Conservation (phyloP, 2,797 vertebrate species). For the Sebastes kiyomatsui region DNA sequence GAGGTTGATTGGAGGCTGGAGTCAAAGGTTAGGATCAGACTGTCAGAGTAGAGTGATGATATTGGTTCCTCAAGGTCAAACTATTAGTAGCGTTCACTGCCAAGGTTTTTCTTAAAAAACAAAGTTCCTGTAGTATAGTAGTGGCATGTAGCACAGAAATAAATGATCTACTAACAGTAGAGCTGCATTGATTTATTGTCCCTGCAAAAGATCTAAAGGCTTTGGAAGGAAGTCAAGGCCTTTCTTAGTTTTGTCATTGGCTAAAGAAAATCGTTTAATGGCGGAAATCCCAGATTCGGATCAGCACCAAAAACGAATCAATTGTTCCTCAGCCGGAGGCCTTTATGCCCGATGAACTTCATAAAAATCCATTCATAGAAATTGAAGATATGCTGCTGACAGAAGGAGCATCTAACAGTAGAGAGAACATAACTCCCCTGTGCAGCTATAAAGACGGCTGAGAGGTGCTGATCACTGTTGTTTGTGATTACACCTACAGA, state of each 20-base stretch:
- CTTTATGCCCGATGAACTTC: neutral
- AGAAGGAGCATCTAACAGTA: neutral
- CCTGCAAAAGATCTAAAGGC: neutral
- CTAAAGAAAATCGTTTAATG: neutral
- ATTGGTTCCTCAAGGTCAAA: constrained; percentile 36
- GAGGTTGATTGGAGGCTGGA: neutral
- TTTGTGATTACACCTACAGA: constrained; percentile 9
- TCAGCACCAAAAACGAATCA: constrained; percentile 7
- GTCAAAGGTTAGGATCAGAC: constrained; percentile 40
- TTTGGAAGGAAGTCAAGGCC: constrained; percentile 10
- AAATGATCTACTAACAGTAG: neutral
- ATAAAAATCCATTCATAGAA: constrained; percentile 3
- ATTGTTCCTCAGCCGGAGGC: neutral
- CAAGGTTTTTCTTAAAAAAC: neutral
- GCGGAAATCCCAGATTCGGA: neutral
- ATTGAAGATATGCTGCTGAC: constrained; percentile 1
- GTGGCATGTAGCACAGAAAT: neutral
- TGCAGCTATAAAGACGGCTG: neutral
- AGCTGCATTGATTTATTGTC: constrained; percentile 23
- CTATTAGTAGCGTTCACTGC: neutral
- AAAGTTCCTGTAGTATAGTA: neutral
- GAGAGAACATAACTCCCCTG: neutral
- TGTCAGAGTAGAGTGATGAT: neutral
- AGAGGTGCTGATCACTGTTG: neutral
- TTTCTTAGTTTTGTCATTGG: neutral